These are phyloP conservation scores for Montipora efflorescens DNA, from an alignment of 64 coral and sea anemone species.

Conservation along the genomic window DNA sequence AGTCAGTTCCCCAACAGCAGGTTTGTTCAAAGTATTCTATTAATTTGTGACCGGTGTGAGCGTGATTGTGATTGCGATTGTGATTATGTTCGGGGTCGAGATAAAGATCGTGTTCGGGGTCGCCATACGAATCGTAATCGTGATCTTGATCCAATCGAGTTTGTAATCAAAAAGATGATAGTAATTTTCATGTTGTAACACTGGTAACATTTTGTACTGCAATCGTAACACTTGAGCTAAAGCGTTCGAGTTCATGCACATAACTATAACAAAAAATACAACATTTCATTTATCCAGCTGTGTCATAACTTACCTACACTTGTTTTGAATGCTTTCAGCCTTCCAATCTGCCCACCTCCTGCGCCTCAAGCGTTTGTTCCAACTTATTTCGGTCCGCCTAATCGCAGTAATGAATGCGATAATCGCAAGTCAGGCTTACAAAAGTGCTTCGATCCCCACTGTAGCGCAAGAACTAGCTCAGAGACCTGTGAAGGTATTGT, in stretches of 20 bases:
- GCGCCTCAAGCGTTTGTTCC: not conserved
- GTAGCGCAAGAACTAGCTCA: not conserved
- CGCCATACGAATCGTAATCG: too few relatives aligned
- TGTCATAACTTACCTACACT: too few relatives aligned
- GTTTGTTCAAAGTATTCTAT: not conserved
- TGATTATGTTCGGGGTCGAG: not conserved
- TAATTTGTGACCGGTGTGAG: not conserved
- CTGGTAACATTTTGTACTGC: too few relatives aligned
- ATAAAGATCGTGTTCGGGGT: too few relatives aligned
- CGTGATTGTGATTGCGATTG: not conserved
- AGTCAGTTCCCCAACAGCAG: slow-evolving; percentile 39
- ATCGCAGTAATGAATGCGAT: not conserved
- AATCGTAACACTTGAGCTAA: too few relatives aligned
- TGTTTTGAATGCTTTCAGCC: not conserved
- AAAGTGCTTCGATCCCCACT: slow-evolving; percentile 48
- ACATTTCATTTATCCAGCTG: too few relatives aligned
- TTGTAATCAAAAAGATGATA: too few relatives aligned
- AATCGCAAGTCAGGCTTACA: not conserved
- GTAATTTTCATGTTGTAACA: too few relatives aligned
- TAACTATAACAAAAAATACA: too few relatives aligned
- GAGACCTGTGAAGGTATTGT: slow-evolving; percentile 7
- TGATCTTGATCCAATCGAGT: too few relatives aligned
- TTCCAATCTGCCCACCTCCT: slow-evolving; percentile 28
- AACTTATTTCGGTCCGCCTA: not conserved
- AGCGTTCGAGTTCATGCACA: too few relatives aligned